A percentile compares a stretch with the other conserved stretches of the same genome.
Evolutionary conservation across 2,797 vertebrate species (phyloP).

Genomic region (Hippoglossus hippoglossus): DNA sequence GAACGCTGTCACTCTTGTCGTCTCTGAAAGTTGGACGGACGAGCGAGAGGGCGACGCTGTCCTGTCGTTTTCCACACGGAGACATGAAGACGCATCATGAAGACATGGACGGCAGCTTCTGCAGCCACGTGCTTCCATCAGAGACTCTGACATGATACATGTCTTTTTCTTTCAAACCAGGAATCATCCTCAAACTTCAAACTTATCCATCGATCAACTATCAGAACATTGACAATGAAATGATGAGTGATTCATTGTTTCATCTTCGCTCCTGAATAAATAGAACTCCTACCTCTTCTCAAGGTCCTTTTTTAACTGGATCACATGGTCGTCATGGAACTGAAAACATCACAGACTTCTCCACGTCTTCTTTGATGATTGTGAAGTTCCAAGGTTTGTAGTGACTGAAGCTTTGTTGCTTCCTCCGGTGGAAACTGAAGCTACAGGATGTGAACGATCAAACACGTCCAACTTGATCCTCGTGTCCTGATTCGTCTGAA

Average conservation of each 20-base stretch:
- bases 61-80: background rate
- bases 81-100: too few species aligned
- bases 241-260: too few species aligned
- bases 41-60: background rate
- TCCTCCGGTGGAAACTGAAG: background rate
- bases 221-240: background rate
- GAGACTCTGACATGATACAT: background rate
- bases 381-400: too few species aligned
- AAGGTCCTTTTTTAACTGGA: background rate
- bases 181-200: background rate
- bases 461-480: too few species aligned
- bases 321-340: background rate
- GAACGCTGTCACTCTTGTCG: background rate
- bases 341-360: background rate
- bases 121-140: constrained; percentile 16
- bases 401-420: background rate
- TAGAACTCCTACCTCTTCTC: background rate
- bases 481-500: too few species aligned
- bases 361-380: too few species aligned
- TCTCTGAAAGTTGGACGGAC: constrained; percentile 3
- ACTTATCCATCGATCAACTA: background rate
- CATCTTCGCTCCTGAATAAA: too few species aligned
- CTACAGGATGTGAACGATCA: background rate
- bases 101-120: background rate
- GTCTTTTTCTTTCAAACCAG: background rate